A percentile compares a stretch with the other conserved stretches of the same genome.
These are phyloP conservation scores for Lamellibrachia columna DNA, from an alignment of 2,888 invertebrate species.

Conservation along the genomic window DNA sequence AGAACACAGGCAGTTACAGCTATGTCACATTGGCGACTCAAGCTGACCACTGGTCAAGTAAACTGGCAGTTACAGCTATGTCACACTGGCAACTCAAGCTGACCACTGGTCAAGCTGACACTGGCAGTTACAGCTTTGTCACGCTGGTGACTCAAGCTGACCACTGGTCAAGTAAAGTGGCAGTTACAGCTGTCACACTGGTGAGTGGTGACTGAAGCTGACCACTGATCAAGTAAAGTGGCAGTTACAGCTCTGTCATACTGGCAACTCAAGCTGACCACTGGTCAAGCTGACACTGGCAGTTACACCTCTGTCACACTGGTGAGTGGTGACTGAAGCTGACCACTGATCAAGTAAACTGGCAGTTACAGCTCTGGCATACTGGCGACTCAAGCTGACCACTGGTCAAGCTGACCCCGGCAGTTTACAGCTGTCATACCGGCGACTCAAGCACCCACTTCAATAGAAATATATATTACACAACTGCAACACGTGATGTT, in stretches of 20 bases:
- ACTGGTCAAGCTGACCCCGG: neutral
- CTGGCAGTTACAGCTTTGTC: neutral
- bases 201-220: neutral
- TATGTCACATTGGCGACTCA: too few species aligned
- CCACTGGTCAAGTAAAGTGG: neutral
- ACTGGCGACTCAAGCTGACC: neutral
- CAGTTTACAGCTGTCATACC: neutral
- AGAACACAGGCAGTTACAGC: too few species aligned
- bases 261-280: neutral
- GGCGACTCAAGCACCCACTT: neutral
- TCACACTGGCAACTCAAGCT: neutral
- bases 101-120: neutral
- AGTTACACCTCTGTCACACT: neutral
- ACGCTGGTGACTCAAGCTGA: neutral
- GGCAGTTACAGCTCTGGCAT: neutral
- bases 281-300: neutral
- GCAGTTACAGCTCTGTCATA: neutral
- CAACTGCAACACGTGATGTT: neutral
- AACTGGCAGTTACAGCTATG: too few species aligned
- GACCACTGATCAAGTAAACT: neutral
- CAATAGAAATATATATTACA: conserved; percentile 2
- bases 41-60: too few species aligned
- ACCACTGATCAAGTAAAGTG: neutral
- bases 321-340: neutral
- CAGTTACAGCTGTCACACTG: neutral